These are phyloP conservation scores for Bergia puertoricense DNA, from an alignment of 92 coral and sea anemone species.

Conservation along the genomic window DNA sequence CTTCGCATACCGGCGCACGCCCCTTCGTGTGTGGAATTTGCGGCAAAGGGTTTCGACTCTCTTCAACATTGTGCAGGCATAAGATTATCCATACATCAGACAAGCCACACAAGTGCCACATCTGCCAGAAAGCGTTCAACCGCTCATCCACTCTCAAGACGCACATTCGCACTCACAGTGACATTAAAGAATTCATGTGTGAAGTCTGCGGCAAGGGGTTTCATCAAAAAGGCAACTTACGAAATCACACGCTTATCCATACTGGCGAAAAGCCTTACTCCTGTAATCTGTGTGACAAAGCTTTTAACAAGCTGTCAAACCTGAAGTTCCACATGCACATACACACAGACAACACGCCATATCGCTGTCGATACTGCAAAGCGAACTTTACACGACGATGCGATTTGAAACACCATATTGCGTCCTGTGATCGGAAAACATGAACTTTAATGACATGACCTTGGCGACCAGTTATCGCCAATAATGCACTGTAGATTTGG, in stretches of 20 bases:
- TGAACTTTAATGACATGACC: slow-evolving; percentile 5
- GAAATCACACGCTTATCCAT: slow-evolving; percentile 94
- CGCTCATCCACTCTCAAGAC: slow-evolving; percentile 99
- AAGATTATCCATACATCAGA: slow-evolving; percentile 96
- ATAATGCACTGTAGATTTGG: slow-evolving; percentile 23
- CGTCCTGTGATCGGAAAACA: slow-evolving; percentile 49
- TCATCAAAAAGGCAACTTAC: slow-evolving; percentile 99
- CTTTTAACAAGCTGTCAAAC: slow-evolving; percentile 97
- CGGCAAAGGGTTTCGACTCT: slow-evolving; percentile 97
- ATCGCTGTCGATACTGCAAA: slow-evolving; percentile 94
- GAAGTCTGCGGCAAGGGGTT: slow-evolving; percentile 94
- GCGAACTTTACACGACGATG: slow-evolving; percentile 88
- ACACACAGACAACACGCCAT: slow-evolving; percentile 97
- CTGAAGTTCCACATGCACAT: slow-evolving; percentile 94
- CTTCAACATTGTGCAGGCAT: slow-evolving; percentile 96
- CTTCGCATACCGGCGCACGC: slow-evolving; percentile 97
- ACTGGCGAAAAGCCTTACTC: slow-evolving; percentile 98
- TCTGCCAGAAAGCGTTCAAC: slow-evolving; percentile 97
- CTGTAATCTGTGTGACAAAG: slow-evolving; percentile 90
- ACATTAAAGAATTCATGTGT: slow-evolving; percentile 86
- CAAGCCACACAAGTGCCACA: slow-evolving; percentile 94
- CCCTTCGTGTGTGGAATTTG: slow-evolving; percentile 99
- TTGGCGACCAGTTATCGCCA: slow-evolving; percentile 20
- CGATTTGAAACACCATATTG: slow-evolving; percentile 87
- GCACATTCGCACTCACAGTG: slow-evolving; percentile 95